Conservation (phyloP, 2,797 vertebrate species). For the Alfaro cultratus region DNA sequence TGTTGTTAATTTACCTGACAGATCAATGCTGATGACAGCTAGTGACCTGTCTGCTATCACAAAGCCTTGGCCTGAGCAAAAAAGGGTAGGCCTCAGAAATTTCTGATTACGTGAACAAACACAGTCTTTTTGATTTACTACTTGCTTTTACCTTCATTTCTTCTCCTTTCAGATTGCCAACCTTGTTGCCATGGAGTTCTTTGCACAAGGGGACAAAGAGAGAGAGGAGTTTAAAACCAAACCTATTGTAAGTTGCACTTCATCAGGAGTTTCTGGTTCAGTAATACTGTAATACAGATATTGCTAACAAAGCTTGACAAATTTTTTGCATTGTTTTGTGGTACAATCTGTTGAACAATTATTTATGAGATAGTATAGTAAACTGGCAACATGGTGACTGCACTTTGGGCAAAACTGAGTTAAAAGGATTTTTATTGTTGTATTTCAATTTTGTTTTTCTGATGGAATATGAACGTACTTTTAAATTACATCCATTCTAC, state of each 20-base stretch:
- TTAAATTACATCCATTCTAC: neutral
- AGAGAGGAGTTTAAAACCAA: slow-evolving; percentile 67
- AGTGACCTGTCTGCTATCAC: slow-evolving; percentile 71
- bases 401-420: neutral
- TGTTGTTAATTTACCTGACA: slow-evolving; percentile 31
- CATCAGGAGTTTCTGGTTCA: neutral
- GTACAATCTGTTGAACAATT: neutral
- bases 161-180: slow-evolving; percentile 56
- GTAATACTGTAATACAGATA: neutral
- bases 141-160: slow-evolving; percentile 7
- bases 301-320: neutral
- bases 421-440: neutral
- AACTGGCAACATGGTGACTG: neutral
- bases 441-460: neutral
- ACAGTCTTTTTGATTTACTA: neutral
- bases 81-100: slow-evolving; percentile 42
- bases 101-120: neutral
- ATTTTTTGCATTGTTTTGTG: neutral
- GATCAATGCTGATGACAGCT: slow-evolving; percentile 73
- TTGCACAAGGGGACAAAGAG: slow-evolving; percentile 74
- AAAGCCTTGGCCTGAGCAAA: slow-evolving; percentile 72
- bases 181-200: slow-evolving; percentile 72
- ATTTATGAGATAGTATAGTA: neutral
- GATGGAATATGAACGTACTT: neutral
- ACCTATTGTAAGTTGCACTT: slow-evolving; percentile 60